phyloP scores from a whole-genome alignment of 2,888 invertebrate genomes.

The Atrina japonica region DNA sequence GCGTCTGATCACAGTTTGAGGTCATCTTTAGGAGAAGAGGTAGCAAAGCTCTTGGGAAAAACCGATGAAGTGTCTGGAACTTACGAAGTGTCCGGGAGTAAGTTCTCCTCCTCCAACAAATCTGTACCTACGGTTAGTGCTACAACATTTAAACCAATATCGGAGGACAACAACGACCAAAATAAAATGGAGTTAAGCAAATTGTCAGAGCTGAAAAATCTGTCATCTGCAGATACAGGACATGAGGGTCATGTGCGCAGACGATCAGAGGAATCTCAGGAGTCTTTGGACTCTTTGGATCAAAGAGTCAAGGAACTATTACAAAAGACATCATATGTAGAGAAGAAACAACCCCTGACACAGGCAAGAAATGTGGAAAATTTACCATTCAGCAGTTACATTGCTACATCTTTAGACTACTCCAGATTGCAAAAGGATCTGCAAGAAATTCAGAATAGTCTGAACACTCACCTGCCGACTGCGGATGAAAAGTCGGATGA shows the following conservation, averaged over 20 bases:
- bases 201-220: neutral
- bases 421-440: slow-evolving; percentile 70
- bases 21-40: slow-evolving; percentile 61
- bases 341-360: slow-evolving; percentile 25
- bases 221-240: neutral
- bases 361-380: neutral
- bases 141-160: slow-evolving; percentile 15
- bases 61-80: slow-evolving; percentile 35
- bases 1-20: slow-evolving; percentile 45
- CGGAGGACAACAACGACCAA: neutral
- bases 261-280: slow-evolving; percentile 35
- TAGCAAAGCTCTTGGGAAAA: slow-evolving; percentile 55
- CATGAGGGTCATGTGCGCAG: slow-evolving; percentile 3
- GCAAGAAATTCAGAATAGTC: slow-evolving; percentile 75
- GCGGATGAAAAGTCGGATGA: slow-evolving; percentile 2
- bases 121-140: neutral
- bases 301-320: slow-evolving; percentile 38
- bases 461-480: slow-evolving; percentile 48
- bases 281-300: slow-evolving; percentile 39
- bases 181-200: neutral
- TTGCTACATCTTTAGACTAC: slow-evolving; percentile 62
- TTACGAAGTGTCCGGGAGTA: slow-evolving; percentile 22
- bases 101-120: neutral
- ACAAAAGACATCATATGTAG: slow-evolving; percentile 44
- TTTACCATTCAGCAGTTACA: slow-evolving; percentile 20